A percentile compares a stretch with the other conserved stretches of the same genome.
These are phyloP conservation scores for Corticium candelabrum DNA, from an alignment of 37 sponge, comb jelly and placozoan species.

Conservation along the genomic window DNA sequence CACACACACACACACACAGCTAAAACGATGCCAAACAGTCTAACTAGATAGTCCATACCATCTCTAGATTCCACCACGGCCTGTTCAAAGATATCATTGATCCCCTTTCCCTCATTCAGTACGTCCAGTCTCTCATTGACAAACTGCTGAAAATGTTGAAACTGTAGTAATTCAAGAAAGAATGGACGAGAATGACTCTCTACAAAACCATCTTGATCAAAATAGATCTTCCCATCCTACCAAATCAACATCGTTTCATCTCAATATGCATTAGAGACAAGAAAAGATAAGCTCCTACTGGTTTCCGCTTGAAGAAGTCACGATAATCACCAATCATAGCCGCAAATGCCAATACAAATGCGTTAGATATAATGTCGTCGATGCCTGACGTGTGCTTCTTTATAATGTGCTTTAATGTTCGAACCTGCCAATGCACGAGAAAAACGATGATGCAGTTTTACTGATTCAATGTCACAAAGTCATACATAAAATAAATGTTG, in stretches of 20 bases:
- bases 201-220: slow-evolving; percentile 64
- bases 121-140: slow-evolving; percentile 36
- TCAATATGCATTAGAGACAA: too few species aligned
- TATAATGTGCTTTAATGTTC: slow-evolving; percentile 49
- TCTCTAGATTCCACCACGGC: too few species aligned
- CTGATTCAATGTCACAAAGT: not conserved
- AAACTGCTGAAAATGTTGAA: slow-evolving; percentile 89
- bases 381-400: slow-evolving; percentile 60
- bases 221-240: slow-evolving; percentile 12
- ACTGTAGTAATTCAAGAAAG: slow-evolving; percentile 51
- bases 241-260: too few species aligned
- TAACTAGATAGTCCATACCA: too few species aligned
- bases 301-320: slow-evolving; percentile 31
- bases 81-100: slow-evolving; percentile 61
- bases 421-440: too few species aligned
- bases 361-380: slow-evolving; percentile 49
- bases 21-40: too few species aligned
- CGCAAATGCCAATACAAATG: slow-evolving; percentile 49
- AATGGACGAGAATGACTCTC: slow-evolving; percentile 40
- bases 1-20: too few species aligned
- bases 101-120: slow-evolving; percentile 21
- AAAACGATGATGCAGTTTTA: not conserved
- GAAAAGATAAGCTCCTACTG: too few species aligned
- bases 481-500: not conserved
- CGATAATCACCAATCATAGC: slow-evolving; percentile 69